phyloP scores from a whole-genome alignment of 2,888 invertebrate genomes.

The Agrotis puta region DNA sequence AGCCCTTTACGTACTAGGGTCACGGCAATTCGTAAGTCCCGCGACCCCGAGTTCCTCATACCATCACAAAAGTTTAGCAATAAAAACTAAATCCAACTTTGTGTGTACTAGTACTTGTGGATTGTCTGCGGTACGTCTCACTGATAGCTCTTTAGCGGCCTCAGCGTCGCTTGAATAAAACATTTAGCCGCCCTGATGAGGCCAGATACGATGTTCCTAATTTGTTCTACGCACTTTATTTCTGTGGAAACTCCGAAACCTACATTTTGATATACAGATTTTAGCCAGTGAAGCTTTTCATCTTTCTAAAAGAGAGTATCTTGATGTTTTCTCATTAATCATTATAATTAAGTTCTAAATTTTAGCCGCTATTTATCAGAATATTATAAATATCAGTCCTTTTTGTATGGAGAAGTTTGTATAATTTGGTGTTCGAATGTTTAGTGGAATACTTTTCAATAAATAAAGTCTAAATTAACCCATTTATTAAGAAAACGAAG shows the following conservation, averaged over 20 bases:
- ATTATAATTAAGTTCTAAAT: constrained; percentile 23
- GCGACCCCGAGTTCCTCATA: no score
- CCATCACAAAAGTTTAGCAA: not conserved
- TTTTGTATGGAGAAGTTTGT: not conserved
- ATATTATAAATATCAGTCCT: not conserved
- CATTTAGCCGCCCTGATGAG: constrained; percentile 60
- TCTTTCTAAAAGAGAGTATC: not conserved
- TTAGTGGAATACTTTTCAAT: not conserved
- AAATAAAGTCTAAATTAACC: not conserved
- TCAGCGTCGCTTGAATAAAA: constrained; percentile 61
- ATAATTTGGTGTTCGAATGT: not conserved
- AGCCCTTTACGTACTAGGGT: no score
- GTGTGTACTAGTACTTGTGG: constrained; percentile 5
- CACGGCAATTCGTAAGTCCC: no score
- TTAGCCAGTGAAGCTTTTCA: not conserved
- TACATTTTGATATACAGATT: constrained; percentile 27
- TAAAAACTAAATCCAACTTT: not conserved
- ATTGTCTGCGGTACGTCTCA: constrained; percentile 7
- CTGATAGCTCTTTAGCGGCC: constrained; percentile 50
- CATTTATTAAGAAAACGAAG: constrained; percentile 8
- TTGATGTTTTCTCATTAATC: constrained; percentile 3
- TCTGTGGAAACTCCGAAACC: constrained; percentile 34
- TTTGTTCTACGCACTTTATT: constrained; percentile 60
- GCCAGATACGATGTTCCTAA: constrained; percentile 49
- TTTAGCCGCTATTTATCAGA: not conserved